Conservation (phyloP, 1,140 invertebrate genomes). For the Neotoxoptera formosana region DNA sequence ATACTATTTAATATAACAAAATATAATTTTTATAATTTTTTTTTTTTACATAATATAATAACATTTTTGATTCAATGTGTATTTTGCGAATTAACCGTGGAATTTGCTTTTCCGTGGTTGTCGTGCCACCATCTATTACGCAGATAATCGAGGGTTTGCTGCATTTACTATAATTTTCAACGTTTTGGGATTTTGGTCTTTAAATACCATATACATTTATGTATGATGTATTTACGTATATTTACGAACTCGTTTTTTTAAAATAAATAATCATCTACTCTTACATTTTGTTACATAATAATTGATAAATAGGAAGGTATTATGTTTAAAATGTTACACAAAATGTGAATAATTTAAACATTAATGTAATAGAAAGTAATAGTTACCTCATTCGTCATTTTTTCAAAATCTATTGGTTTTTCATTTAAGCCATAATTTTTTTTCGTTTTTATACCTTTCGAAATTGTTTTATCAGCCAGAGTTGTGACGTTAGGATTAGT, state of each 20-base stretch:
- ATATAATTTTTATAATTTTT: too few species aligned
- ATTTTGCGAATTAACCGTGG: too few species aligned
- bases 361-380: background rate
- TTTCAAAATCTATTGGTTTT: background rate
- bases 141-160: too few species aligned
- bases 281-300: too few species aligned
- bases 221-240: background rate
- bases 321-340: background rate
- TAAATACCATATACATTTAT: background rate
- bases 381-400: slow-evolving; percentile 18
- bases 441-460: background rate
- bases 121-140: too few species aligned
- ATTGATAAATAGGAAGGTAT: background rate
- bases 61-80: too few species aligned
- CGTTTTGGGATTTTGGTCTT: too few species aligned
- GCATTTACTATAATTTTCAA: too few species aligned
- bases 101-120: too few species aligned
- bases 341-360: background rate
- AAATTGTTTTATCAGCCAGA: slow-evolving; percentile 63
- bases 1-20: too few species aligned
- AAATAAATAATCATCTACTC: too few species aligned
- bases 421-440: background rate
- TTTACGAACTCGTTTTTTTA: background rate
- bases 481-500: slow-evolving; percentile 73
- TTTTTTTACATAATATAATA: too few species aligned